Conservation (phyloP, 1,140 invertebrate species). For the Platyscapa corneri region DNA sequence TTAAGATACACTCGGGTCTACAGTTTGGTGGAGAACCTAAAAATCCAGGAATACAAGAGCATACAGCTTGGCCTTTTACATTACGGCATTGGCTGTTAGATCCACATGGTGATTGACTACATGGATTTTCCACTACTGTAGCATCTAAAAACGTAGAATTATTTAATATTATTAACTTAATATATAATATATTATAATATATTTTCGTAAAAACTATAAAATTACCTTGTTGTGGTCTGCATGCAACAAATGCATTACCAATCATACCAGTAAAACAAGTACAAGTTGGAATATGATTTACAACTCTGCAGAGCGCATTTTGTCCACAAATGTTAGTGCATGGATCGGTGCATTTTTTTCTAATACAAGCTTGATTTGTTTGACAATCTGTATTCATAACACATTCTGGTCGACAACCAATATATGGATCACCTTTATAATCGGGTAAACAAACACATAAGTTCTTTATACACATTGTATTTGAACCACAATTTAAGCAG, state of each 20-base stretch:
- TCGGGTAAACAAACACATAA: slow-evolving; percentile 71
- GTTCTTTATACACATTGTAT: slow-evolving; percentile 70
- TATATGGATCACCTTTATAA: slow-evolving; percentile 74
- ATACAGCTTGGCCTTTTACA: slow-evolving; percentile 73
- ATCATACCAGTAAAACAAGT: slow-evolving; percentile 73
- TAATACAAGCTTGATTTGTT: slow-evolving; percentile 72
- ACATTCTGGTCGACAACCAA: slow-evolving; percentile 72
- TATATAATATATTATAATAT: background rate
- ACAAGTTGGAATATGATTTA: slow-evolving; percentile 75
- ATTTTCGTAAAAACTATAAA: background rate
- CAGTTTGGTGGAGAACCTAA: slow-evolving; percentile 76
- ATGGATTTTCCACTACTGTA: slow-evolving; percentile 60
- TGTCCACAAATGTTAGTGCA: slow-evolving; percentile 76
- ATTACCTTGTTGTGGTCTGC: slow-evolving; percentile 66
- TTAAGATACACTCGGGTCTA: slow-evolving; percentile 76
- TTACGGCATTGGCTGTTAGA: slow-evolving; percentile 80
- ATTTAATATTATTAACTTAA: background rate
- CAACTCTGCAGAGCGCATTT: slow-evolving; percentile 74
- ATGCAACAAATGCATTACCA: slow-evolving; percentile 74
- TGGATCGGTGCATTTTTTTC: slow-evolving; percentile 75
- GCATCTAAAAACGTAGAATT: background rate
- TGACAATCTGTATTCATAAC: slow-evolving; percentile 75
- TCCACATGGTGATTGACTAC: slow-evolving; percentile 83
- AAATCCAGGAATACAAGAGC: slow-evolving; percentile 77
- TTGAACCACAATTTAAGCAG: slow-evolving; percentile 70